A percentile compares a stretch with the other conserved stretches of the same genome.
These are phyloP conservation scores for Orius insidiosus DNA, from an alignment of 1,140 invertebrate species.

Conservation along the genomic window DNA sequence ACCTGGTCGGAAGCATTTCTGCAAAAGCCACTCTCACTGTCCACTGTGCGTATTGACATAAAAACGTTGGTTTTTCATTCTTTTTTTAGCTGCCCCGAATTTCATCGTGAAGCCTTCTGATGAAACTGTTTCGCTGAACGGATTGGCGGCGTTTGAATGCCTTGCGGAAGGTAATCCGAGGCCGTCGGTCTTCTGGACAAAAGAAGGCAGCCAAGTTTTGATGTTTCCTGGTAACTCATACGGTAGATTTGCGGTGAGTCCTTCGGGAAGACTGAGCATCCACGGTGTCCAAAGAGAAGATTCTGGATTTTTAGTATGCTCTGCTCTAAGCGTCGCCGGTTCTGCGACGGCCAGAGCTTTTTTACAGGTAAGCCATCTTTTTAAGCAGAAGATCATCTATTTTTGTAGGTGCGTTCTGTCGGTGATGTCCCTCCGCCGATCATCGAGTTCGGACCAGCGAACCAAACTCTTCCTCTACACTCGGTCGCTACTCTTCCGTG, in stretches of 20 bases:
- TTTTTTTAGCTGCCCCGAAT: slow-evolving; percentile 48
- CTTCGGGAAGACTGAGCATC: slow-evolving; percentile 57
- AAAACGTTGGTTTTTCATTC: too few relatives aligned
- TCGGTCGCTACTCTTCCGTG: slow-evolving; percentile 68
- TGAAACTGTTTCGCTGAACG: slow-evolving; percentile 49
- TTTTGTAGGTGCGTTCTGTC: slow-evolving; percentile 44
- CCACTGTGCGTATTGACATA: slow-evolving; percentile 52
- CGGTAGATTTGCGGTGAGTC: slow-evolving; percentile 48
- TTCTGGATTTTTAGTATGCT: slow-evolving; percentile 68
- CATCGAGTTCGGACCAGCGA: slow-evolving; percentile 72
- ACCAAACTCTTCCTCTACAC: slow-evolving; percentile 72
- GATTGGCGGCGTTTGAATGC: slow-evolving; percentile 62
- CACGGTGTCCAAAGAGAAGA: slow-evolving; percentile 56
- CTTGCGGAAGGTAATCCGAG: slow-evolving; percentile 59
- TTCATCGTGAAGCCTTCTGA: slow-evolving; percentile 60
- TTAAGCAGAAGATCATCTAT: background rate
- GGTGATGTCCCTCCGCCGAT: slow-evolving; percentile 64
- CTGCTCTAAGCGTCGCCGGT: slow-evolving; percentile 68
- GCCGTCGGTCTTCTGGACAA: slow-evolving; percentile 72
- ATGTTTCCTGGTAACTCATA: slow-evolving; percentile 69
- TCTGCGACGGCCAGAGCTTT: slow-evolving; percentile 58
- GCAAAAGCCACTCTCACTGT: slow-evolving; percentile 54
- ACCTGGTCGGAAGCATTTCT: slow-evolving; percentile 53
- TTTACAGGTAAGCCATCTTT: slow-evolving; percentile 36
- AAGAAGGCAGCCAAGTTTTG: slow-evolving; percentile 57